phyloP scores from a whole-genome alignment of 1,140 invertebrate species.

The Tetramorium alpestre region DNA sequence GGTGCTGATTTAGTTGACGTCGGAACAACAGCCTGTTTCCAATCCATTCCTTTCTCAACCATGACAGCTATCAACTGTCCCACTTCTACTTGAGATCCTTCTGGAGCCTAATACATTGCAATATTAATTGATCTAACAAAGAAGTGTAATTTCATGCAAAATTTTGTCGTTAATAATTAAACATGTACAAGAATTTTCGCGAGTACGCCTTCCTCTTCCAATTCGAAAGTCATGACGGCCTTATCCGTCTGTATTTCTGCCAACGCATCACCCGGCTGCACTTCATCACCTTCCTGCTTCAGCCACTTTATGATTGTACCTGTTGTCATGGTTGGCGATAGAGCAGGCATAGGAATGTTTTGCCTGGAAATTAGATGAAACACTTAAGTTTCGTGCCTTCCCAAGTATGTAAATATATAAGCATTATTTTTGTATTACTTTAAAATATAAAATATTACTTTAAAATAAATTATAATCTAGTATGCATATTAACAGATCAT shows the following conservation, averaged over 20 bases:
- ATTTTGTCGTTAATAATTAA: conserved; percentile 30
- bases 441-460: background rate
- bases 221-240: conserved; percentile 99
- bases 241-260: conserved; percentile 99
- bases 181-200: conserved; percentile 92
- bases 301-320: conserved; percentile 99
- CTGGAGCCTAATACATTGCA: conserved; percentile 87
- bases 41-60: conserved; percentile 89
- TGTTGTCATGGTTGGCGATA: conserved; percentile 99
- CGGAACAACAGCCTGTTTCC: conserved; percentile 81
- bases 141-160: background rate
- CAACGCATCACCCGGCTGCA: conserved; percentile 93
- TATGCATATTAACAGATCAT: conserved; percentile 47
- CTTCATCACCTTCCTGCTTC: conserved; percentile 97
- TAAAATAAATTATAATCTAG: background rate
- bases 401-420: background rate
- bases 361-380: conserved; percentile 70
- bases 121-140: background rate
- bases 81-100: conserved; percentile 93
- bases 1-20: conserved; percentile 79
- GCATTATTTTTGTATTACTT: background rate
- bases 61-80: conserved; percentile 95
- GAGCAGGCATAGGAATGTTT: conserved; percentile 91
- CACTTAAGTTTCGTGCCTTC: background rate
- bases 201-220: conserved; percentile 98